phyloP scores from a whole-genome alignment of 1,140 invertebrate genomes.

The Tetragnatha versicolor region DNA sequence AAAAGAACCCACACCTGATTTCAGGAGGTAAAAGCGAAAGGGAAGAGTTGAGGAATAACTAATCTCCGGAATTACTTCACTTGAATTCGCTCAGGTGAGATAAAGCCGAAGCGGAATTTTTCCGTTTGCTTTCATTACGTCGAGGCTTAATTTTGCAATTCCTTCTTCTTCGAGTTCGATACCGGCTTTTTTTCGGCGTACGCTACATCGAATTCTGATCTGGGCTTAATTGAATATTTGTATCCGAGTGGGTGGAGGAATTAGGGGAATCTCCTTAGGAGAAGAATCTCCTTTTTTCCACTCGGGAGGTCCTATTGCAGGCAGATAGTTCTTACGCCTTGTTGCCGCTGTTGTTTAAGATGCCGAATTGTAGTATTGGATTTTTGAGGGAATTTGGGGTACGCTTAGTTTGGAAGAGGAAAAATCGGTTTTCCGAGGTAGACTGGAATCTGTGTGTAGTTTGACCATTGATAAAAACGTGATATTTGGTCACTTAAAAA shows the following conservation, averaged over 20 bases:
- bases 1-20: neutral
- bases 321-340: constrained; percentile 3
- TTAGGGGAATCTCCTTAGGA: constrained; percentile 1
- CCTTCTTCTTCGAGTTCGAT: neutral
- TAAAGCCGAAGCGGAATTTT: constrained; percentile 1
- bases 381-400: neutral
- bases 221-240: constrained; percentile 31
- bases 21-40: neutral
- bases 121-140: constrained; percentile 6
- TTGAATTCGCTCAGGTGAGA: constrained; percentile 17
- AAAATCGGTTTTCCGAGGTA: too few relatives aligned
- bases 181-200: neutral
- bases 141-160: constrained; percentile 12
- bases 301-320: neutral
- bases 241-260: constrained; percentile 5
- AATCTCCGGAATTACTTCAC: constrained; percentile 7
- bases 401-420: neutral
- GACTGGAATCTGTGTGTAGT: too few relatives aligned
- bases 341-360: constrained; percentile 8
- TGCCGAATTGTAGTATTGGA: neutral
- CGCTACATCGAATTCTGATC: constrained; percentile 23
- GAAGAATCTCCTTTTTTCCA: neutral
- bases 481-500: too few relatives aligned
- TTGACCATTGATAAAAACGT: too few relatives aligned
- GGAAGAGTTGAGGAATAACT: constrained; percentile 2